phyloP scores from a whole-genome alignment of 2,797 vertebrate genomes.

The Somateria mollissima region DNA sequence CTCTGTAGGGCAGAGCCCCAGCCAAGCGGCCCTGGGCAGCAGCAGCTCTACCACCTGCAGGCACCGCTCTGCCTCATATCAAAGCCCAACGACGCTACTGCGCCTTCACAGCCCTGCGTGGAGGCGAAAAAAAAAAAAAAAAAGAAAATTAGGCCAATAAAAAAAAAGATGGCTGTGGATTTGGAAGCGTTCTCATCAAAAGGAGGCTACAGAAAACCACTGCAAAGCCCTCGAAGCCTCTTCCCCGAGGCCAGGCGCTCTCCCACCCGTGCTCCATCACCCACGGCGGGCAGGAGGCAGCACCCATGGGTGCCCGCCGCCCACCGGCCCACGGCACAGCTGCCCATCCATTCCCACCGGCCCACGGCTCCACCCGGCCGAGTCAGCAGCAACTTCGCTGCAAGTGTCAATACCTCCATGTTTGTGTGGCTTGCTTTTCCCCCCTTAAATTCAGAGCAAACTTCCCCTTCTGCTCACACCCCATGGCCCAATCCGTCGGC shows the following conservation, averaged over 20 bases:
- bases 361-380: conserved; percentile 43
- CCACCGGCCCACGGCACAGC: not conserved
- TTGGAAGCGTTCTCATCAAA: not conserved
- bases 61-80: not conserved
- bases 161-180: not conserved
- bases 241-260: not conserved
- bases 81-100: not conserved
- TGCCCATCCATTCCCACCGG: conserved; percentile 41
- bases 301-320: not conserved
- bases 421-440: not conserved
- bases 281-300: not conserved
- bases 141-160: not conserved
- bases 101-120: not conserved
- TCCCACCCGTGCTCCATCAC: not conserved
- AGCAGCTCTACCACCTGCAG: not conserved
- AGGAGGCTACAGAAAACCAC: not conserved
- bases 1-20: not conserved
- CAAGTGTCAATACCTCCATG: conserved; percentile 62
- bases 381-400: conserved; percentile 55
- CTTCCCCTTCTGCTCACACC: conserved; percentile 71
- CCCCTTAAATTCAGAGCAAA: conserved; percentile 58
- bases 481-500: conserved; percentile 73
- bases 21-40: not conserved
- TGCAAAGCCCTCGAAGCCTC: not conserved
- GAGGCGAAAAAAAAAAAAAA: not conserved